Conservation (phyloP, 2,888 invertebrate genomes). For the Lasioglossum leucozonium region DNA sequence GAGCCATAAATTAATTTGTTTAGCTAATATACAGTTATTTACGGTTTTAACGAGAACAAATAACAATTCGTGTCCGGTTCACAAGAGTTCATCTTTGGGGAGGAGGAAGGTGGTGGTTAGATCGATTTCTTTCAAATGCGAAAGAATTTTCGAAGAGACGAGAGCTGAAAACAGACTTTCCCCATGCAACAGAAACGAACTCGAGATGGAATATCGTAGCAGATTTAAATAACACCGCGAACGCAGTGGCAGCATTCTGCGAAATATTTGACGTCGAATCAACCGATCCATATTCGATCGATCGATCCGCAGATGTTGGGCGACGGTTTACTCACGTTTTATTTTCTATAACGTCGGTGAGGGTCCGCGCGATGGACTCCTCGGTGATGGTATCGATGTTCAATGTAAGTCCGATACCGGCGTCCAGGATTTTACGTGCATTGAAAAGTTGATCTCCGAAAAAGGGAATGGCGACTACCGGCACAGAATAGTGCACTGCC, state of each 20-base stretch:
- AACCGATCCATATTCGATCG: neutral
- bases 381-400: constrained; percentile 77
- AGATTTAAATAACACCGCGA: neutral
- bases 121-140: neutral
- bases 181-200: neutral
- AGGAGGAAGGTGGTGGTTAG: neutral
- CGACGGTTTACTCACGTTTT: constrained; percentile 68
- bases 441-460: constrained; percentile 82
- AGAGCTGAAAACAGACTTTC: neutral
- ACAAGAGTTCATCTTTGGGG: neutral
- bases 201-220: neutral
- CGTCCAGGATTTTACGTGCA: constrained; percentile 78
- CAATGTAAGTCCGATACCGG: constrained; percentile 77
- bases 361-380: constrained; percentile 67
- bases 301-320: neutral
- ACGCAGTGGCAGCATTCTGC: neutral
- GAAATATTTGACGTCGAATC: neutral
- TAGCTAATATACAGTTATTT: neutral
- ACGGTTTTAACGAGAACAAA: neutral
- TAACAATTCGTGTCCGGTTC: neutral
- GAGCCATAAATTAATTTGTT: neutral
- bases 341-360: constrained; percentile 74
- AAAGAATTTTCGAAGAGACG: neutral
- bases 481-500: constrained; percentile 80
- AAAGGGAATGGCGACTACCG: constrained; percentile 79